Percentiles rank a stretch among this genome's conserved stretches.
Conservation (phyloP, 1,140 invertebrate species). For the Papilio dardanus region DNA sequence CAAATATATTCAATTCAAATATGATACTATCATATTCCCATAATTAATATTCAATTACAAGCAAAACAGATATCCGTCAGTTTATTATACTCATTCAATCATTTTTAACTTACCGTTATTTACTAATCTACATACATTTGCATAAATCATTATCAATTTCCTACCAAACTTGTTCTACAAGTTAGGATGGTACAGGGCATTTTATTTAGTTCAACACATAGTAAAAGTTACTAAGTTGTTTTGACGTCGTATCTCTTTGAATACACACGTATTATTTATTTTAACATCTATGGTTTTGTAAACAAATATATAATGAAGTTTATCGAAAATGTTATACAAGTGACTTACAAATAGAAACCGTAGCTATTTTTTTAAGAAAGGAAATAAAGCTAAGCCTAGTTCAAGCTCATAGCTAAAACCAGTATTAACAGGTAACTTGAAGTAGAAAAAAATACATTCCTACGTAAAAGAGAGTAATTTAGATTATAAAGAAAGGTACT, state of each 20-base stretch:
- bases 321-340: too few relatives aligned
- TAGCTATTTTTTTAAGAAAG: too few relatives aligned
- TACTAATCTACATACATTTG: slow-evolving; percentile 23
- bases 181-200: background rate
- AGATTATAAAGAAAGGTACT: background rate
- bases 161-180: slow-evolving; percentile 25
- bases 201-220: slow-evolving; percentile 2
- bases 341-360: too few relatives aligned
- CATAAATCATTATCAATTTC: slow-evolving; percentile 19
- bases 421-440: too few relatives aligned
- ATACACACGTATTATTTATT: background rate
- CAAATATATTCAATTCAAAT: background rate
- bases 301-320: too few relatives aligned
- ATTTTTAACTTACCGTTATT: slow-evolving; percentile 23
- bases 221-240: background rate
- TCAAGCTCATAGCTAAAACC: too few relatives aligned
- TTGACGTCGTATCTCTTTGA: background rate
- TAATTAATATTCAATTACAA: slow-evolving; percentile 18
- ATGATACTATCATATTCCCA: slow-evolving; percentile 9
- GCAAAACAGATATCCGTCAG: slow-evolving; percentile 21
- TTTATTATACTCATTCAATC: slow-evolving; percentile 20
- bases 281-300: too few relatives aligned
- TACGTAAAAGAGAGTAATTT: too few relatives aligned
- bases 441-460: too few relatives aligned
- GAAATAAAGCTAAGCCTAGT: too few relatives aligned